Conservation (phyloP, 2,888 invertebrate genomes). For the Brachypalpus laphriformis region DNA sequence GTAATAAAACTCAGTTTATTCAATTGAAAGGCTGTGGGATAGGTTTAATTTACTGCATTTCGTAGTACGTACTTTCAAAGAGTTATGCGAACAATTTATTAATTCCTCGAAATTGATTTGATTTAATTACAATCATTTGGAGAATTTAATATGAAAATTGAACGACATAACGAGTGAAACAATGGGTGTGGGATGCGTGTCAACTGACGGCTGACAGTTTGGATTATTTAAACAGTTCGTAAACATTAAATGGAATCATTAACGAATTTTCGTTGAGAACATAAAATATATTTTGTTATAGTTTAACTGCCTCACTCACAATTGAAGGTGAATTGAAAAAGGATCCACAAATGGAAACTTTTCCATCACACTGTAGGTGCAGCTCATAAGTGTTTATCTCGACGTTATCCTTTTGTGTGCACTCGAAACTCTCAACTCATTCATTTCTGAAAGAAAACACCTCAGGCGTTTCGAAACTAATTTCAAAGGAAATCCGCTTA, state of each 20-base stretch:
- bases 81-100: background rate
- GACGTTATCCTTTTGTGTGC: slow-evolving; percentile 4
- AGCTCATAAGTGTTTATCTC: background rate
- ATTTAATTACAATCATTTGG: background rate
- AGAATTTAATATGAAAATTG: background rate
- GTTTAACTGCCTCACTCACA: too few species aligned
- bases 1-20: slow-evolving; percentile 9
- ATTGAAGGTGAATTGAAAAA: too few species aligned
- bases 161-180: background rate
- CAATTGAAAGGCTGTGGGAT: background rate
- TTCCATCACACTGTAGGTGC: too few species aligned
- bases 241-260: background rate
- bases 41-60: background rate
- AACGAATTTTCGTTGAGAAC: background rate
- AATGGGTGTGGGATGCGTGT: background rate
- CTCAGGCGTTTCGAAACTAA: slow-evolving; percentile 66
- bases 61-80: background rate
- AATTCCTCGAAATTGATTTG: background rate
- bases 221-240: background rate
- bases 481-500: slow-evolving; percentile 70
- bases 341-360: too few species aligned
- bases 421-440: background rate
- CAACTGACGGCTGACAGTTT: background rate
- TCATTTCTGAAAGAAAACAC: slow-evolving; percentile 35
- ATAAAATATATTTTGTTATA: too few species aligned